phyloP scores from a whole-genome alignment of 2,113 vertebrate genomes.

The Ammodytes dubius region DNA sequence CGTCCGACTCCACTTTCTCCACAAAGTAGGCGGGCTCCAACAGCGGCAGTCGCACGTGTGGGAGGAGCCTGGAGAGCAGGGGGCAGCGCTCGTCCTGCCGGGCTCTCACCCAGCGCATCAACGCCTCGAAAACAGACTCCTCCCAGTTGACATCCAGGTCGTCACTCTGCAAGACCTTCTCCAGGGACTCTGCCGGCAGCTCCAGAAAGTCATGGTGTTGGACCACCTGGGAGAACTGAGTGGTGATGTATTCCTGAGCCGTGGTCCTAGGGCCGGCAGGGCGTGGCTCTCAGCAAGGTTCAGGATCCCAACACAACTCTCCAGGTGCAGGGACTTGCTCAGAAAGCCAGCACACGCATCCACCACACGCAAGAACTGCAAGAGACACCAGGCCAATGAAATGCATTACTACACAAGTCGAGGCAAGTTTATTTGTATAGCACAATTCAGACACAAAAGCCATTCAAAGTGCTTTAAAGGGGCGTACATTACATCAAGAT shows the following conservation, averaged over 20 bases:
- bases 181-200: conserved; percentile 87
- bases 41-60: conserved; percentile 90
- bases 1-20: conserved; percentile 92
- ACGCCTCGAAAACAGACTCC: conserved; percentile 91
- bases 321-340: conserved; percentile 89
- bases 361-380: conserved; percentile 93
- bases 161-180: conserved; percentile 88
- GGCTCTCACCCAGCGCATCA: conserved; percentile 92
- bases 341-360: conserved; percentile 93
- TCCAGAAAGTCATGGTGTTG: conserved; percentile 91
- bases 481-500: no score
- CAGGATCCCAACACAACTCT: conserved; percentile 94
- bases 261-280: conserved; percentile 86
- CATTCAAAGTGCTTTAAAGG: no score
- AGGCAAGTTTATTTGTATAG: no score
- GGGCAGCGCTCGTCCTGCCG: conserved; percentile 82
- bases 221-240: conserved; percentile 91
- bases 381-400: background rate
- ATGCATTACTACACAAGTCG: background rate
- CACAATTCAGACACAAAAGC: no score
- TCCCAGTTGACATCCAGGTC: conserved; percentile 92
- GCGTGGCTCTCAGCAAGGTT: conserved; percentile 91
- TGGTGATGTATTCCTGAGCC: conserved; percentile 90
- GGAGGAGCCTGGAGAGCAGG: conserved; percentile 85
- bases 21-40: conserved; percentile 96